phyloP scores from a whole-genome alignment of 2,888 invertebrate genomes.

The Oscheius sp. region DNA sequence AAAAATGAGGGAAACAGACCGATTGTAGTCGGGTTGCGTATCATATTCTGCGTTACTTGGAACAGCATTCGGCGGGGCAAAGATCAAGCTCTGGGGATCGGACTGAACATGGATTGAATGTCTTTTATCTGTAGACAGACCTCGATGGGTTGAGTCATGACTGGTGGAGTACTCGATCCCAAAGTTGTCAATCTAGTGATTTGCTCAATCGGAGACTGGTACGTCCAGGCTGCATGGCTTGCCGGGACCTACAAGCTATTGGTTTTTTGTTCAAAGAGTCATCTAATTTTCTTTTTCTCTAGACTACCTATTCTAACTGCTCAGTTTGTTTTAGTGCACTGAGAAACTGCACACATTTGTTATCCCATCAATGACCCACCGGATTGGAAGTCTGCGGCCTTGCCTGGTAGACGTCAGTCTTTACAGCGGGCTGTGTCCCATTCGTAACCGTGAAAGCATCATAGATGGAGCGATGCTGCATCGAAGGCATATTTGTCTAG shows the following conservation, averaged over 20 bases:
- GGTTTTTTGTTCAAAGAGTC: not conserved
- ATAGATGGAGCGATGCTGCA: constrained; percentile 22
- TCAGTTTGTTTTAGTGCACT: not conserved
- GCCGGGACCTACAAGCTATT: not conserved
- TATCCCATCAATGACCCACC: not conserved
- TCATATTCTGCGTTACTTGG: constrained; percentile 3
- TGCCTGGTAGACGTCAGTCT: not conserved
- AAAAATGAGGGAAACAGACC: not conserved
- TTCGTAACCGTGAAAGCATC: constrained; percentile 25
- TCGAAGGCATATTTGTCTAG: constrained; percentile 22
- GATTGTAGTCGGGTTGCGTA: constrained; percentile 1
- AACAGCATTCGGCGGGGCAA: constrained; percentile 58
- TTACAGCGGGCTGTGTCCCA: constrained; percentile 9
- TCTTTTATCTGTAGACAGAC: not conserved
- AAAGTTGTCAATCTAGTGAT: not conserved
- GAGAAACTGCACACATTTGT: not conserved
- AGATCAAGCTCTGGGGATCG: constrained; percentile 41
- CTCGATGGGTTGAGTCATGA: constrained; percentile 18
- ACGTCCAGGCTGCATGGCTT: not conserved
- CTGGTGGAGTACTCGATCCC: not conserved
- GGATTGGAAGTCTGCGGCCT: constrained; percentile 17
- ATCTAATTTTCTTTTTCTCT: not conserved
- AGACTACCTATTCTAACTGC: not conserved
- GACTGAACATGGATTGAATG: constrained; percentile 1
- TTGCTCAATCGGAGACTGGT: not conserved